phyloP scores from a whole-genome alignment of 2,888 invertebrate species.

The Meghimatium bilineatum region DNA sequence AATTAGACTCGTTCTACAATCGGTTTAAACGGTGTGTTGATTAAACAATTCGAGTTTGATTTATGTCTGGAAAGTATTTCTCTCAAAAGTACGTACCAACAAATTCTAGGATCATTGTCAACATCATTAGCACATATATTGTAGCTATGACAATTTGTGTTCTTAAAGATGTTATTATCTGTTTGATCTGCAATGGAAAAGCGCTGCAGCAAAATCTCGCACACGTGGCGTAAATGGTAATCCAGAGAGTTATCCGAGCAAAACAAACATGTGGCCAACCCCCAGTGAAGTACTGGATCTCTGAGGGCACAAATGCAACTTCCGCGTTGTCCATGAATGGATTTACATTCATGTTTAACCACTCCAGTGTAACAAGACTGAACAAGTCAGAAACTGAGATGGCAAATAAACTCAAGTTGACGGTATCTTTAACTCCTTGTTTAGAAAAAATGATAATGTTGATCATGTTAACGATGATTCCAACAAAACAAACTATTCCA shows the following conservation, averaged over 20 bases:
- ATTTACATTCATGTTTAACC: conserved; percentile 17
- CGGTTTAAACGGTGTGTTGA: neutral
- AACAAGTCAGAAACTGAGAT: too few species aligned
- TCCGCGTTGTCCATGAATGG: conserved; percentile 5
- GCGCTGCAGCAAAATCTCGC: too few species aligned
- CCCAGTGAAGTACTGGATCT: conserved; percentile 16
- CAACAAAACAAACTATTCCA: too few species aligned
- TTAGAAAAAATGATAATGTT: too few species aligned
- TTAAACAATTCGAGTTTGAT: too few species aligned
- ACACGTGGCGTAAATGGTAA: neutral
- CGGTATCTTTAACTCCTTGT: too few species aligned
- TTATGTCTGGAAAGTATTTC: neutral
- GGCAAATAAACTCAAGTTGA: too few species aligned
- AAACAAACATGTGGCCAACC: conserved; percentile 31
- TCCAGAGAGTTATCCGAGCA: conserved; percentile 22
- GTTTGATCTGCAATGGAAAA: neutral
- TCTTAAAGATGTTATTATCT: neutral
- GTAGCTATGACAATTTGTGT: neutral
- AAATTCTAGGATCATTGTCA: neutral
- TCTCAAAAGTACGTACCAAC: neutral
- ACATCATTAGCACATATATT: neutral
- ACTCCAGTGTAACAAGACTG: neutral
- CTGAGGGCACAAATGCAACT: neutral
- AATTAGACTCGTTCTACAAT: neutral
- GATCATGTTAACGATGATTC: too few species aligned